phyloP scores from a whole-genome alignment of 2,113 vertebrate species.

The Actenoides lindsayi region DNA sequence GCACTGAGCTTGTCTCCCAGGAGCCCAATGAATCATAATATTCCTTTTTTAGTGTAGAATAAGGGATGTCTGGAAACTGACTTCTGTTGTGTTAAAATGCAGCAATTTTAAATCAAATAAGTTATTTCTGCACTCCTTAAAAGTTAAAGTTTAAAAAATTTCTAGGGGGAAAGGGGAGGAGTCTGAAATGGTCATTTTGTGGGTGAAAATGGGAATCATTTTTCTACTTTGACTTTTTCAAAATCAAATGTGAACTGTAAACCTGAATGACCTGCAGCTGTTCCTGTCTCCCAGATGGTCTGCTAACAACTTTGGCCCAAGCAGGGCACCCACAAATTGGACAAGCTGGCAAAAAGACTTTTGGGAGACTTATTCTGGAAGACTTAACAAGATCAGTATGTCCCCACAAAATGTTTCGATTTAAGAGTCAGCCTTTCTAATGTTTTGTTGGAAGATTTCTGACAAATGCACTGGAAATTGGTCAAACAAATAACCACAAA shows the following conservation, averaged over 20 bases:
- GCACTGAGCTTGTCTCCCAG: not conserved
- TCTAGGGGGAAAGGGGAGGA: not conserved
- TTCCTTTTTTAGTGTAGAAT: not conserved
- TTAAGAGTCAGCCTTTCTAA: not conserved
- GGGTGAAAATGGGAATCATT: not conserved
- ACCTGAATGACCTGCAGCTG: not conserved
- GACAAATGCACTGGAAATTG: not conserved
- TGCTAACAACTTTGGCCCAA: not conserved
- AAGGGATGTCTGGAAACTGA: not conserved
- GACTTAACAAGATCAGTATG: not conserved
- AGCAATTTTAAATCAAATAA: not conserved
- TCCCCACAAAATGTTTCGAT: not conserved
- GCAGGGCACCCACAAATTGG: not conserved
- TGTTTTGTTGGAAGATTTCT: not conserved
- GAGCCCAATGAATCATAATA: not conserved
- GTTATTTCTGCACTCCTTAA: not conserved
- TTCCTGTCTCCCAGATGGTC: not conserved
- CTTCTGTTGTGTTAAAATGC: not conserved
- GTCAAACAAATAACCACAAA: not conserved
- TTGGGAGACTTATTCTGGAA: not conserved
- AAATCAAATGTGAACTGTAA: not conserved
- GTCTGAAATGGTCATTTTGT: not conserved
- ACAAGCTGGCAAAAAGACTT: not conserved
- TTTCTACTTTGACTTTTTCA: not conserved
- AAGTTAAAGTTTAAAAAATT: not conserved